Evolutionary conservation across 2,888 invertebrate species (phyloP).

Genomic region (Itoplectis maculator): DNA sequence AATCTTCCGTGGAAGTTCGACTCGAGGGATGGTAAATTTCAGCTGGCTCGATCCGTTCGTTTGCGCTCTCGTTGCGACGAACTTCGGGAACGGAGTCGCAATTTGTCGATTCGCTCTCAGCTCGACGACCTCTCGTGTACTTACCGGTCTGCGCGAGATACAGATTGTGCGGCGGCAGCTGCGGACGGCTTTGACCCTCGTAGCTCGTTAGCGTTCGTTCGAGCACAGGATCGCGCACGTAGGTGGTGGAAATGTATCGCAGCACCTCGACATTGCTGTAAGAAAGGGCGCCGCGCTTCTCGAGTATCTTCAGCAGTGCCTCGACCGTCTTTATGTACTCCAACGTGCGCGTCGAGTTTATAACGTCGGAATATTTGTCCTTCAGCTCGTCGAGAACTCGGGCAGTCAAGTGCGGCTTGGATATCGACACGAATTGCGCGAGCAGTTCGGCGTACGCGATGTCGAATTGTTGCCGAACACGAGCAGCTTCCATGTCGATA

Average conservation of each 20-base stretch:
- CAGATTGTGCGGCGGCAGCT: conserved; percentile 63
- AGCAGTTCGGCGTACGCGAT: conserved; percentile 43
- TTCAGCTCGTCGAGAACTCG: conserved; percentile 70
- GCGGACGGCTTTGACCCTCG: conserved; percentile 59
- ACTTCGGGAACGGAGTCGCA: background rate
- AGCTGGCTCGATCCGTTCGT: conserved; percentile 2
- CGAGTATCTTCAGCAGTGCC: conserved; percentile 74
- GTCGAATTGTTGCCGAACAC: conserved; percentile 41
- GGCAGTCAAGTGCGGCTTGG: conserved; percentile 35
- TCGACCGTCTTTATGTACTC: conserved; percentile 73
- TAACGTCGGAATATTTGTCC: conserved; percentile 67
- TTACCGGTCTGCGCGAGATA: conserved; percentile 71
- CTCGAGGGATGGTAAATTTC: background rate
- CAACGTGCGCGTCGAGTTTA: conserved; percentile 74
- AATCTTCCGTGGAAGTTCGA: conserved; percentile 6
- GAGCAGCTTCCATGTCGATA: conserved; percentile 56
- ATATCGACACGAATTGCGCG: conserved; percentile 47
- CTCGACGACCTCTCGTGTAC: conserved; percentile 41
- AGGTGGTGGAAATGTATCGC: conserved; percentile 71
- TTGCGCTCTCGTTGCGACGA: conserved; percentile 26
- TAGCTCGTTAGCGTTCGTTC: conserved; percentile 70
- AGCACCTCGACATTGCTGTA: conserved; percentile 73
- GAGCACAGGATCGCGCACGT: conserved; percentile 67
- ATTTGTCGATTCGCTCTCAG: background rate
- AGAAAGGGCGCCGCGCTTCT: conserved; percentile 75